Conservation (phyloP, 1,140 invertebrate species). For the Drosophila burlai region DNA sequence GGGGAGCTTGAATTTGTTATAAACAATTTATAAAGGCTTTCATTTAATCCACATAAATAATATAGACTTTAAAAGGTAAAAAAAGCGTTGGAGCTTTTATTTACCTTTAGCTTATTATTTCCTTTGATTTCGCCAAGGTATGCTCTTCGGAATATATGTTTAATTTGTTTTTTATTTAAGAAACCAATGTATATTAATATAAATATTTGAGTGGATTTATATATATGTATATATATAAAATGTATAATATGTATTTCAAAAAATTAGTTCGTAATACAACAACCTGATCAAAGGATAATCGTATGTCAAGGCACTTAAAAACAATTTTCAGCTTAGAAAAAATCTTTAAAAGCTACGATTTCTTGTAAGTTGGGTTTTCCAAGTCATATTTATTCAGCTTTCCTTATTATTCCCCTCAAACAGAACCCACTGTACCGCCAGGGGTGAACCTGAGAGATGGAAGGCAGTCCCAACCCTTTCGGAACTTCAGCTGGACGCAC, state of each 20-base stretch:
- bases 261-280: neutral
- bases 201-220: neutral
- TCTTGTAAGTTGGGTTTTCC: neutral
- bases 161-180: neutral
- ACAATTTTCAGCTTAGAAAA: neutral
- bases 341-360: too few species aligned
- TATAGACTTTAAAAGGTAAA: neutral
- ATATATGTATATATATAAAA: neutral
- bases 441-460: neutral
- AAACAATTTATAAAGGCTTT: neutral
- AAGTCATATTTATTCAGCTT: too few species aligned
- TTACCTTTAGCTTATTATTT: too few species aligned
- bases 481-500: conserved; percentile 48
- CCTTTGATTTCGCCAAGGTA: too few species aligned
- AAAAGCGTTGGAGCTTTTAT: too few species aligned
- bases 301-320: neutral
- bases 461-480: conserved; percentile 55
- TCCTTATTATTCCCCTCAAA: neutral
- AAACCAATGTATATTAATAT: neutral
- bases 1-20: neutral
- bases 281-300: neutral
- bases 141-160: neutral
- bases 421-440: neutral
- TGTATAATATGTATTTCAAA: neutral
- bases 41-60: neutral